Evolutionary conservation across 2,888 invertebrate species (phyloP).

Genomic region (Tetragnatha montana): DNA sequence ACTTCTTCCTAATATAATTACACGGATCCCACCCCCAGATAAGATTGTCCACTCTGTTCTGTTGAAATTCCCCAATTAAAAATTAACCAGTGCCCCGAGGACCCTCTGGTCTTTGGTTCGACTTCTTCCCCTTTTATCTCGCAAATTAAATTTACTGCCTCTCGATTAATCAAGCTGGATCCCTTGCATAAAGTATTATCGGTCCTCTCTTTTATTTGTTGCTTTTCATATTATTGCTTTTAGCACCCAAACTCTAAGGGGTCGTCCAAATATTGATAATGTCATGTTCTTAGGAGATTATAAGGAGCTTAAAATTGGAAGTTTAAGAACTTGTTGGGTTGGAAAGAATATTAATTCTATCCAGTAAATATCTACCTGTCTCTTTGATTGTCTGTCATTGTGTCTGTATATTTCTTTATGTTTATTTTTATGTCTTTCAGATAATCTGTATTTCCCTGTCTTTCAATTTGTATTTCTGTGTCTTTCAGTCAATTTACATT

Average conservation of each 20-base stretch:
- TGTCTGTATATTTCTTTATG: too few relatives aligned
- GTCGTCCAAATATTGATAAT: too few relatives aligned
- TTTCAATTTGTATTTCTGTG: too few relatives aligned
- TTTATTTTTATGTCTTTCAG: too few relatives aligned
- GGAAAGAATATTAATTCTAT: too few relatives aligned
- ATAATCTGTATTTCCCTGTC: too few relatives aligned
- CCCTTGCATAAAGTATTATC: constrained; percentile 58
- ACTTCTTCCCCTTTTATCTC: constrained; percentile 27
- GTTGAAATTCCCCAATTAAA: constrained; percentile 36
- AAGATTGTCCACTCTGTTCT: not conserved
- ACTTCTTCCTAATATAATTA: not conserved
- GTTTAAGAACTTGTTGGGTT: too few relatives aligned
- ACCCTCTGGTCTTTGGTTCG: not conserved
- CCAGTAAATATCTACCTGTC: too few relatives aligned
- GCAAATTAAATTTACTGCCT: constrained; percentile 60
- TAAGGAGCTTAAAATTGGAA: too few relatives aligned
- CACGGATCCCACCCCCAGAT: not conserved
- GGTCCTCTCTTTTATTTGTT: constrained; percentile 32
- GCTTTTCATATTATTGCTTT: constrained; percentile 36
- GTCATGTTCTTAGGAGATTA: too few relatives aligned
- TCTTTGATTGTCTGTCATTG: too few relatives aligned
- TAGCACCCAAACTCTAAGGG: constrained; percentile 55
- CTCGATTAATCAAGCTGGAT: constrained; percentile 54
- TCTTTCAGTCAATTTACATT: too few relatives aligned
- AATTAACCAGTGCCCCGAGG: constrained; percentile 23